Percentiles rank a stretch among this genome's conserved stretches.
These are phyloP conservation scores for Drosophila simulans DNA, from an alignment of 1,140 invertebrate genomes.

Conservation along the genomic window DNA sequence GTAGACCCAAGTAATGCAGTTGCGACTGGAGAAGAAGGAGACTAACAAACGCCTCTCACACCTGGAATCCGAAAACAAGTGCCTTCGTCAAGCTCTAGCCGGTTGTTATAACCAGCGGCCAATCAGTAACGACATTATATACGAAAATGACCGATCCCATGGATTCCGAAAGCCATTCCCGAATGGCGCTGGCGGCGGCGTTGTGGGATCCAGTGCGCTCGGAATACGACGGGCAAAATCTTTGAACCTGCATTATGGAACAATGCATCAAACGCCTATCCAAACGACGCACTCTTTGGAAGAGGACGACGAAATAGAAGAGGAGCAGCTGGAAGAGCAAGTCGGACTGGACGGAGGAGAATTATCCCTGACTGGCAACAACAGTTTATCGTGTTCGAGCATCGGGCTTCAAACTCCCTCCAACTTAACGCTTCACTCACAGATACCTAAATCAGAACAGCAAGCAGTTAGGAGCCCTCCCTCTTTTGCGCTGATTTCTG, in stretches of 20 bases:
- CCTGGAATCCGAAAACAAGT: constrained; percentile 81
- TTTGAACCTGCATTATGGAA: constrained; percentile 79
- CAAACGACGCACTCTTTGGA: constrained; percentile 65
- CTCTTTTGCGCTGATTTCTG: constrained; percentile 62
- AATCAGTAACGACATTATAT: constrained; percentile 72
- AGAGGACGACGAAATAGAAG: constrained; percentile 63
- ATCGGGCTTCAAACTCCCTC: constrained; percentile 53
- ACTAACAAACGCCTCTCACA: constrained; percentile 75
- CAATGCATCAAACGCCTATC: constrained; percentile 67
- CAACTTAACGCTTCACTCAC: constrained; percentile 3
- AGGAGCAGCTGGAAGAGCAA: constrained; percentile 39
- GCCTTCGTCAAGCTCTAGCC: constrained; percentile 73
- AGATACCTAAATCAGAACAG: constrained; percentile 1
- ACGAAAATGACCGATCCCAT: constrained; percentile 73
- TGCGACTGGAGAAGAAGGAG: constrained; percentile 76
- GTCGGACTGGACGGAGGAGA: constrained; percentile 39
- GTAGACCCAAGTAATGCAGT: constrained; percentile 70
- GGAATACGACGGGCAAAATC: constrained; percentile 57
- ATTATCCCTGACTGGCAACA: constrained; percentile 21
- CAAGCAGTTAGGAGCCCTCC: constrained; percentile 55
- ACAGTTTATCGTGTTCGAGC: constrained; percentile 70
- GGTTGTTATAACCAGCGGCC: constrained; percentile 72
- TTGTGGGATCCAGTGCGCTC: not conserved
- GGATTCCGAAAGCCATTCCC: constrained; percentile 67
- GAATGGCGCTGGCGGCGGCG: constrained; percentile 36